Base-by-base conservation (phyloP, 2,113 vertebrate genomes). In the Rousettus leschenaultii region DNA sequence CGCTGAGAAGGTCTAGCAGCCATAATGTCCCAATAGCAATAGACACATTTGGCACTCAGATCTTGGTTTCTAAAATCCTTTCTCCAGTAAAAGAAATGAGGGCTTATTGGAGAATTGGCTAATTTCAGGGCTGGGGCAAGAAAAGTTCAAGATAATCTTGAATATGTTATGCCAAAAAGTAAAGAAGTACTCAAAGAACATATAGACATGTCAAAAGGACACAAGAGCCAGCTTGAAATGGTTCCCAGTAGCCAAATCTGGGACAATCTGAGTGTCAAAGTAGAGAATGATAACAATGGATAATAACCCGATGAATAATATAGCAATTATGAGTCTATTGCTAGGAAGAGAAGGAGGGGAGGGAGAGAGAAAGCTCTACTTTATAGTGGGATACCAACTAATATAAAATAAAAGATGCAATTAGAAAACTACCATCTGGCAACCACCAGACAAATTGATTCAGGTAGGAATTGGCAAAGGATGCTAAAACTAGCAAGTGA, bases 41-140 rank as follows among this genome's bases (percentile, higher is more conserved):
- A 12, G 57, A 89, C 48, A 89, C 16, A 92, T 14, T 33, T 18
- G 19, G 28, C 18, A 7, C n/a, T 88, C 48, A 91, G 68, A 77
- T 43, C 71, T 24, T 84, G 48, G 45, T 92, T 95, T 93, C 89
- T 77, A 89, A 94, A 86, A 92, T 21, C 51, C 30, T 19, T n/a
- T 95, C 66, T 61, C 53, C 61, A 73, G 73, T 96, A 63, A 70
- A 91, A 71, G 71, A 45, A 91, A 43, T 51, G 19, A 38, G 53
- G 45, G 74, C 26, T 68, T 84, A 78, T 1, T 66, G 45, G 16
- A 74, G 65, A 91, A 95, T 84, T 75, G 57, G 65, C 18, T 73
- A 26, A 79, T 84, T 84, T 11, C 75, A 91, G 22, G 43, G 14
- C 55, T 79, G 3, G n/a, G 40, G 35, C 28, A 63, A 86, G 48